Conservation (phyloP, 1,140 invertebrate species). For the Ceratitis capitata region DNA sequence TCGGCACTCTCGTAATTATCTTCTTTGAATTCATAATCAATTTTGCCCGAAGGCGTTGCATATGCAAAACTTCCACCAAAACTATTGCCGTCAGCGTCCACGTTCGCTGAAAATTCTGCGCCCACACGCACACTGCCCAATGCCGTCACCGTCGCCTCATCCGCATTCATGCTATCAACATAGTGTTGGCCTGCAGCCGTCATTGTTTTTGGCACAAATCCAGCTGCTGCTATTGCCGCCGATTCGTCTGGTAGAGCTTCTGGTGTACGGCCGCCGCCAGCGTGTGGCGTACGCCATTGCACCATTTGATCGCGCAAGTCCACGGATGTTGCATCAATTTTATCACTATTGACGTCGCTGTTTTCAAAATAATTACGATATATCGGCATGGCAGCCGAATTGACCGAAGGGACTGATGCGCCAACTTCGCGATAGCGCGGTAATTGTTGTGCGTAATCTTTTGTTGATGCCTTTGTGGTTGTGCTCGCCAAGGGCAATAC, state of each 20-base stretch:
- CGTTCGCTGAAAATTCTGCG: not conserved
- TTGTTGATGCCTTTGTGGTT: no score
- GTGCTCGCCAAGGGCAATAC: conserved; percentile 1
- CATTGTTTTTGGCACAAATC: conserved; percentile 51
- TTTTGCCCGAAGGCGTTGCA: conserved; percentile 44
- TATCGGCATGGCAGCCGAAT: not conserved
- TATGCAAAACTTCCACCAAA: not conserved
- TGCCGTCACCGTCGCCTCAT: conserved; percentile 34
- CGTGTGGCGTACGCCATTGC: not conserved
- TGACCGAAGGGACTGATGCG: not conserved
- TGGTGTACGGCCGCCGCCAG: not conserved
- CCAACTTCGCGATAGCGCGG: not conserved
- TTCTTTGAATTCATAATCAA: conserved; percentile 63
- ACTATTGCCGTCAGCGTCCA: not conserved
- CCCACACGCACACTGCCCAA: not conserved
- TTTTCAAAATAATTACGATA: conserved; percentile 25
- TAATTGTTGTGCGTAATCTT: conserved; percentile 24
- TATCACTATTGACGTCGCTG: not conserved
- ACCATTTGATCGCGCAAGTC: not conserved
- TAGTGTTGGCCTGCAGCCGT: conserved; percentile 45
- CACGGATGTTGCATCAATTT: not conserved
- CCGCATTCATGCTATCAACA: not conserved
- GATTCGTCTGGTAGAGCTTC: not conserved
- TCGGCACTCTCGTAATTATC: conserved; percentile 52
- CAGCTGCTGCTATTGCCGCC: conserved; percentile 33